Evolutionary conservation across 2,888 invertebrate species (phyloP).

Genomic region (Xestia sexstrigata): DNA sequence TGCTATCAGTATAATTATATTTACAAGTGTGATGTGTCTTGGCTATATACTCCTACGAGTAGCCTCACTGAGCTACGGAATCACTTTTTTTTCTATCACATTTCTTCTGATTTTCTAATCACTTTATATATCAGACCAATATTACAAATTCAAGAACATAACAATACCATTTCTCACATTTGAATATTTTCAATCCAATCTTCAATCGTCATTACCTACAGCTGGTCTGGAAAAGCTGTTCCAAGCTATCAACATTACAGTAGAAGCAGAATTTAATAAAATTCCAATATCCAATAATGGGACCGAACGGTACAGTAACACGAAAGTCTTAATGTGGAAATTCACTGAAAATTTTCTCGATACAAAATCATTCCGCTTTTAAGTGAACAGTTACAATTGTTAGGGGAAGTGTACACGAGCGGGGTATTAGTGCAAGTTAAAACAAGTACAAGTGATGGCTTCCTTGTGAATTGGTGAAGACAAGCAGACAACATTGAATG

Average conservation of each 20-base stretch:
- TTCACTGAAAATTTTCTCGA: constrained; percentile 64
- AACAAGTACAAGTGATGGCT: background rate
- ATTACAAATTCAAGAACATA: constrained; percentile 22
- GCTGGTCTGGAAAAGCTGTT: constrained; percentile 55
- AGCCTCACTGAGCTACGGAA: background rate
- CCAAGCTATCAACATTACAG: constrained; percentile 52
- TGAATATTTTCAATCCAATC: constrained; percentile 49
- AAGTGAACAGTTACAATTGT: constrained; percentile 52
- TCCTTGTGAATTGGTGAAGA: background rate
- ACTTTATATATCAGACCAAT: background rate
- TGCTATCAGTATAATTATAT: background rate
- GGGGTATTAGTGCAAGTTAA: background rate
- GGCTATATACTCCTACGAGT: background rate
- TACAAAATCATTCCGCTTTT: constrained; percentile 66
- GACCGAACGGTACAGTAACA: constrained; percentile 37
- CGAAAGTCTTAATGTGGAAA: constrained; percentile 56
- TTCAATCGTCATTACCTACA: constrained; percentile 51
- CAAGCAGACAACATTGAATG: background rate
- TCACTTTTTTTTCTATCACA: background rate
- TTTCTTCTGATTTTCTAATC: background rate
- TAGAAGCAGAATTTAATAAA: constrained; percentile 64
- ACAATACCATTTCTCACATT: constrained; percentile 31
- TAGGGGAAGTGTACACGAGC: constrained; percentile 27
- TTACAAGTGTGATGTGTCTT: background rate
- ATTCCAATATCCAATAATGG: constrained; percentile 52